Base-by-base conservation (phyloP, 2,888 invertebrate genomes). In the Papilio protenor region DNA sequence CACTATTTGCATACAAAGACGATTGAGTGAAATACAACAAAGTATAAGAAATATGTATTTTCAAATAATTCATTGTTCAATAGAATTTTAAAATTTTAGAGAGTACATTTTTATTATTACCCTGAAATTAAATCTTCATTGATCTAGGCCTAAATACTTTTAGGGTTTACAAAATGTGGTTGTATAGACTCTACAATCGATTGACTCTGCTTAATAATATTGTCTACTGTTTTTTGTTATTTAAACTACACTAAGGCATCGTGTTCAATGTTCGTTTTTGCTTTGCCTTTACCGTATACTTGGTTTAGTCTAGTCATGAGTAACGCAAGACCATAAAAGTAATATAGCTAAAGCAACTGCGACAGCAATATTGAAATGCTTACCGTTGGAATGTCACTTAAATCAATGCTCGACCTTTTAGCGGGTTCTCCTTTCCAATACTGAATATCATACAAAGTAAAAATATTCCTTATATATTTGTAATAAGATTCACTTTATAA, bases 381-480 rank as follows among this genome's bases (percentile, higher is more conserved):
- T 59, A 72, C 73, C 66, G 76, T 70, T 33, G 78, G 76, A 79
- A 80, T 81, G 81, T 79, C 81, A 73, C 77, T 77, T 77, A 79
- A 78, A 79, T 78, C 78, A 80, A 77, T 77, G 52, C 45, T 71
- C 74, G 78, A 80, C 80, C 80, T 79, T 73, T 61, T 76, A 64
- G 57, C 77, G 40, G 74, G 59, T 74, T 77, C 75, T 80, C 80
- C 77, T 76, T 79, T 81, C 77, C 73, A 79, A 77, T 79, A 72
- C 69, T 69, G 47, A 21, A 12, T 49, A 66, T 52, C 70, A 61
- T 75, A 75, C 45, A 61, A 70, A 55, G 21, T 55, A 27, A 57
- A 52, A 75, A 55, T 77, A 64, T 33, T 21, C 49, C 55, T 76
- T 71, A 76, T 73, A 16, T 10, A 1, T 23, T 74, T 71, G 75